Base-by-base conservation (phyloP, 2,888 invertebrate genomes). In the Andrena dorsata region DNA sequence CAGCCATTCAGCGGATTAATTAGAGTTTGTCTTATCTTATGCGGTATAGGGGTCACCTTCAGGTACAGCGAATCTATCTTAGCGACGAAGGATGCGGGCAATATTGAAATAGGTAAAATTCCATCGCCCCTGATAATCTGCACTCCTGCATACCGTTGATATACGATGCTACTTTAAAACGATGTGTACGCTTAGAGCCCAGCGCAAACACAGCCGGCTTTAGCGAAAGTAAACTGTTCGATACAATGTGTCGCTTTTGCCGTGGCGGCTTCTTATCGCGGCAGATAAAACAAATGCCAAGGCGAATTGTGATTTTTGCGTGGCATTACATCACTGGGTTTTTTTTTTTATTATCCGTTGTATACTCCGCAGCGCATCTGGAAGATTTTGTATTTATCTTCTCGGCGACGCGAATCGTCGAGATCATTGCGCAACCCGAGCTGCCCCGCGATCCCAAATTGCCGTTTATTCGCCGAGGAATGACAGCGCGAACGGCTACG, bases 1-100 rank as follows among this genome's bases (percentile, higher is more conserved):
- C 79, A 80, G 16, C 64, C 58, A 73, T 81, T 82, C 80, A 61
- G 80, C 41, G 53, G 23, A 73, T 69, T 70, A 80, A 80, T 66
- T 72, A 70, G 41, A 35, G 7, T 69, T 68, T 28, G 64, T 26
- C 35, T 70, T 77, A 77, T 68, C 78, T 68, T 32, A n/a, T 13
- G 26, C 23, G 5, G 32, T 8, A 26, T 23, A 30, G 47, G 28
- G 49, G 69, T 69, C 69, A 69, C 76, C 76, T 76, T 76, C 41
- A 7, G 20, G n/a, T 4, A 28, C 5, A 7, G 30, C 23, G 28
- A 41, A 5, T 41, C 41, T 41, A 41, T 41, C 41, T 41, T 41
- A 41, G 41, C 41, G 13, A 41, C 41, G 41, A 41, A 41, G 41
- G 16, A 41, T 41, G 16, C 41, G 41, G 41, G 41, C 41, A 41